These are phyloP conservation scores for Eupsittula cactorum DNA, from an alignment of 2,113 vertebrate species.

Conservation along the genomic window DNA sequence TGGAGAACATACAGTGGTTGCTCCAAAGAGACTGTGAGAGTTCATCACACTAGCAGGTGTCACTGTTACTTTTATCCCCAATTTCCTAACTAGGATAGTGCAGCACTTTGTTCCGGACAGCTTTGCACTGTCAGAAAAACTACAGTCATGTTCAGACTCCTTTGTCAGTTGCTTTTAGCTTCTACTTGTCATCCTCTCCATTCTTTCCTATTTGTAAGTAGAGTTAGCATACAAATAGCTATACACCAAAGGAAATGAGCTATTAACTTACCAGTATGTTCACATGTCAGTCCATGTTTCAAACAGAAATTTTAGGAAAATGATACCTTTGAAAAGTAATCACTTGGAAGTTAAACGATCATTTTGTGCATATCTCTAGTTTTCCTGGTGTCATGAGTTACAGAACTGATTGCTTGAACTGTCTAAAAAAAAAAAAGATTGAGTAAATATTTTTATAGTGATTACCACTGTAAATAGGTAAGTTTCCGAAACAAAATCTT, in stretches of 20 bases:
- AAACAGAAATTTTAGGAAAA: neutral
- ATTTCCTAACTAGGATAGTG: slow-evolving; percentile 24
- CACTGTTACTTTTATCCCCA: slow-evolving; percentile 62
- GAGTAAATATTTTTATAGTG: neutral
- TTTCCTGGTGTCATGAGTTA: neutral
- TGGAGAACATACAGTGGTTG: slow-evolving; percentile 24
- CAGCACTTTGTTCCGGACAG: slow-evolving; percentile 9
- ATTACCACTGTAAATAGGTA: neutral
- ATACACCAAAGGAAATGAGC: neutral
- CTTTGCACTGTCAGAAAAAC: slow-evolving; percentile 1
- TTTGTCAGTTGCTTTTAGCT: slow-evolving; percentile 22
- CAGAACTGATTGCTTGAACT: neutral
- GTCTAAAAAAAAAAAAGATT: neutral
- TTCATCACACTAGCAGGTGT: slow-evolving; percentile 29
- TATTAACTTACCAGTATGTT: neutral
- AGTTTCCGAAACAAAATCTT: neutral
- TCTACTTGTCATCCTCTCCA: neutral
- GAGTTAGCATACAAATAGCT: neutral
- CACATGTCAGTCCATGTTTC: neutral
- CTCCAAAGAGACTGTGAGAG: slow-evolving; percentile 54
- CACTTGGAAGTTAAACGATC: neutral
- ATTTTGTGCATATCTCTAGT: neutral
- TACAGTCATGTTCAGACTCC: neutral
- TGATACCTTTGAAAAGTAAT: neutral
- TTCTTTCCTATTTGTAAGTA: neutral